Base-by-base conservation (phyloP, 1,140 invertebrate genomes). In the Rhagoletis pomonella region DNA sequence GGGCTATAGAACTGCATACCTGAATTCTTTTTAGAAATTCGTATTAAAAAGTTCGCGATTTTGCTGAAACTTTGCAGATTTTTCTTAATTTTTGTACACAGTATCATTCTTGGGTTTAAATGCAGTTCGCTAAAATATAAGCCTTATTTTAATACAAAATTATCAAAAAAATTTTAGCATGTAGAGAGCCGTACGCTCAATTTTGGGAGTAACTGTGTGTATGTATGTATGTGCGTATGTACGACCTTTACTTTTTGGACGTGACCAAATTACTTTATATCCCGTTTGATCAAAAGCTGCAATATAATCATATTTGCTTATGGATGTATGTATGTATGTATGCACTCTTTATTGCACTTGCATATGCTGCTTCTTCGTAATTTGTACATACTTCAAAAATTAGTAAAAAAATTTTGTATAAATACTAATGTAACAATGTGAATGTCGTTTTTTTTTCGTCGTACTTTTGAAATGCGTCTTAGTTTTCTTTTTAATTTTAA, bases 391-490 rank as follows among this genome's bases (percentile, higher is more conserved):
- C 6, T 10, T 29, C 6, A 81, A 81, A 81, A 81, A 81, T n/a
- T 50, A 81, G 44, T 55, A 81, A n/a, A 81, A 77, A 73, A 44
- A 9, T 19, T 81, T 81, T 55, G 7, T 55, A 81, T 50, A 55
- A 81, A 81, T 55, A 62, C n/a, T 14, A 3, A 81, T 81, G 73
- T n/a, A 81, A 81, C 73, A 81, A 55, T 81, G 73, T 81, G 73
- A 81, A 81, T 81, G 73, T 50, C 10, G 73, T 87, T 60, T 55
- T 14, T 42, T 55, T 87, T 55, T 14, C 39, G 58, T 87, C 60
- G 29, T 77, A 50, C 58, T 77, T 60, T 47, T 87, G 69, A 60
- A 67, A 50, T 86, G 62, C 47, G 85, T 86, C 44, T 86, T 67
- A 55, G 29, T 87, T 87, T 69, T 6, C 29, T 86, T 47, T 42